Evolutionary conservation across 37 sponge, comb jelly and placozoan species (phyloP).

Genomic region (Halichondria panicea): DNA sequence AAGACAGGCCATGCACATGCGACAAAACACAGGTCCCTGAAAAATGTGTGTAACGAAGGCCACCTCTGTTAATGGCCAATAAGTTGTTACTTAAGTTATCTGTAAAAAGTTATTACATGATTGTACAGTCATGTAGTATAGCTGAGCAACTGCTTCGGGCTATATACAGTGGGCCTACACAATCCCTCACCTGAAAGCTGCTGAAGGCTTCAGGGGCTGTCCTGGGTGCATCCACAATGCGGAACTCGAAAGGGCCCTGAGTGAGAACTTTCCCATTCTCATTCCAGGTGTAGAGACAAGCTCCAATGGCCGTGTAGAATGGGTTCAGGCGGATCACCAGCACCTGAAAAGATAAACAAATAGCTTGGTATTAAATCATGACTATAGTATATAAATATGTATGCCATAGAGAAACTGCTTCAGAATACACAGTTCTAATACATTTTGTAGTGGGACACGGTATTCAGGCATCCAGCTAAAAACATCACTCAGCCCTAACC

Average conservation of each 20-base stretch:
- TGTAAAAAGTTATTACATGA: too few relatives aligned
- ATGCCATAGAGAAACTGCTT: too few relatives aligned
- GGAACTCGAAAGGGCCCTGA: constrained; percentile 46
- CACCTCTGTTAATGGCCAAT: too few relatives aligned
- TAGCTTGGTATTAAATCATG: not conserved
- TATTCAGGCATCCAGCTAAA: too few relatives aligned
- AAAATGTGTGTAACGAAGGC: too few relatives aligned
- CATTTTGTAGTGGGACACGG: too few relatives aligned
- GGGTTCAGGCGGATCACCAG: constrained; percentile 43
- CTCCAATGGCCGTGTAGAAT: constrained; percentile 51
- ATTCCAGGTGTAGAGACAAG: constrained; percentile 76
- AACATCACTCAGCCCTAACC: too few relatives aligned
- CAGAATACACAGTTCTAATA: too few relatives aligned
- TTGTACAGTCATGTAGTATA: too few relatives aligned
- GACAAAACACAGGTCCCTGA: not conserved
- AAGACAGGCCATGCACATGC: not conserved
- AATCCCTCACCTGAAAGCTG: constrained; percentile 14
- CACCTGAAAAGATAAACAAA: constrained; percentile 9
- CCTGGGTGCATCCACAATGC: constrained; percentile 25
- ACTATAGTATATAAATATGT: too few relatives aligned
- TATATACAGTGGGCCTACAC: not conserved
- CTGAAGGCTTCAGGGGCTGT: constrained; percentile 30
- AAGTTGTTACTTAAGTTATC: too few relatives aligned
- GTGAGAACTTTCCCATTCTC: constrained; percentile 25
- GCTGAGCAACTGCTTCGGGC: not conserved